phyloP scores from a whole-genome alignment of 2,113 vertebrate species.

The Dasypus novemcinctus region DNA sequence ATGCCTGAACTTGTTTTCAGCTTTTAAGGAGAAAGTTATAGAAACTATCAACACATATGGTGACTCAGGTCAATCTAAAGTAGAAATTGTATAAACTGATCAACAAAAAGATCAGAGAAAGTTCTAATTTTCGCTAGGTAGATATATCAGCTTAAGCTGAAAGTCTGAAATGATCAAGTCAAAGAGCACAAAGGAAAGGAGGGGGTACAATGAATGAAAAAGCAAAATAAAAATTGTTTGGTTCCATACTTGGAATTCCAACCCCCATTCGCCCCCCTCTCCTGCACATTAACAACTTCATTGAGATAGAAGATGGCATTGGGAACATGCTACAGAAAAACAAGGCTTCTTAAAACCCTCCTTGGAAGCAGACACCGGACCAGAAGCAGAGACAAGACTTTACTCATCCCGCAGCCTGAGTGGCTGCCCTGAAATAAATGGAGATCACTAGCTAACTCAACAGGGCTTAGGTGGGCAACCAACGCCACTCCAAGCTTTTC shows the following conservation, averaged over 20 bases:
- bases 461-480: not conserved
- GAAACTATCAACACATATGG: not conserved
- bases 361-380: not conserved
- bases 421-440: not conserved
- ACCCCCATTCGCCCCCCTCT: not conserved
- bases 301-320: not conserved
- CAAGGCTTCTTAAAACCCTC: not conserved
- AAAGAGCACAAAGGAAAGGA: not conserved
- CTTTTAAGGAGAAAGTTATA: constrained; percentile 4
- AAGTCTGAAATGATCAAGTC: not conserved
- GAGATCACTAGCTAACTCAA: not conserved
- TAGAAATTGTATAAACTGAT: not conserved
- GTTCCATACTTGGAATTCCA: not conserved
- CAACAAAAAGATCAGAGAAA: not conserved
- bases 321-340: not conserved
- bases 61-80: not conserved
- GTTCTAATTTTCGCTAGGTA: not conserved
- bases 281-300: not conserved
- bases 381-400: not conserved
- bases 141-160: not conserved
- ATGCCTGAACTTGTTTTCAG: not conserved
- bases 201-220: not conserved
- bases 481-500: not conserved
- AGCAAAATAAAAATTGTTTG: not conserved
- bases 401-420: not conserved